These are phyloP conservation scores for Oenanthe oenanthe DNA, from an alignment of 2,113 vertebrate genomes.

Conservation along the genomic window DNA sequence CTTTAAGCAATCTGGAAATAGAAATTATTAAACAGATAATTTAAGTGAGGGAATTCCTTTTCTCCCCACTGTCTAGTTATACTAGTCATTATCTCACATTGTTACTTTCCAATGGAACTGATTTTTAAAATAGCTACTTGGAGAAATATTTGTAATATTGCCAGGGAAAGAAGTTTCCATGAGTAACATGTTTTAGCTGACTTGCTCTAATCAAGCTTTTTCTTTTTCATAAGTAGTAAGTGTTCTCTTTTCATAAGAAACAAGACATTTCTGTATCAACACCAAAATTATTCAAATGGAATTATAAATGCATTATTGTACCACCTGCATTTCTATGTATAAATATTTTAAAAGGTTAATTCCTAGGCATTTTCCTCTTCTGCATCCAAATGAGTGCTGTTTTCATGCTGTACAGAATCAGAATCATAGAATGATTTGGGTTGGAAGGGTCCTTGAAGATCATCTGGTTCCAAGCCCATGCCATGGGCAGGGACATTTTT, in stretches of 20 bases:
- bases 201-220: neutral
- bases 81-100: neutral
- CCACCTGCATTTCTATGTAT: neutral
- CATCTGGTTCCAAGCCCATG: neutral
- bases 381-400: neutral
- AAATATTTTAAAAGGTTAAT: neutral
- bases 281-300: neutral
- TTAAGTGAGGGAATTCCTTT: neutral
- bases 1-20: neutral
- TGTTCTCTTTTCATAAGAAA: neutral
- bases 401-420: neutral
- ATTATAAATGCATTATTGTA: neutral
- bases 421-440: neutral
- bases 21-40: neutral
- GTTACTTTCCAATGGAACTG: neutral
- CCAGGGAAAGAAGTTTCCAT: neutral
- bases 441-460: neutral
- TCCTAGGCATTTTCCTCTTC: neutral
- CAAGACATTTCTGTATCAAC: neutral
- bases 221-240: neutral
- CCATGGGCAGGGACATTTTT: neutral
- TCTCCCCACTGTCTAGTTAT: neutral
- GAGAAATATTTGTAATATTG: neutral
- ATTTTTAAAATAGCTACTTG: neutral
- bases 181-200: neutral